Base-by-base conservation (phyloP, 2,113 vertebrate species). In the Percopsis transmontana region DNA sequence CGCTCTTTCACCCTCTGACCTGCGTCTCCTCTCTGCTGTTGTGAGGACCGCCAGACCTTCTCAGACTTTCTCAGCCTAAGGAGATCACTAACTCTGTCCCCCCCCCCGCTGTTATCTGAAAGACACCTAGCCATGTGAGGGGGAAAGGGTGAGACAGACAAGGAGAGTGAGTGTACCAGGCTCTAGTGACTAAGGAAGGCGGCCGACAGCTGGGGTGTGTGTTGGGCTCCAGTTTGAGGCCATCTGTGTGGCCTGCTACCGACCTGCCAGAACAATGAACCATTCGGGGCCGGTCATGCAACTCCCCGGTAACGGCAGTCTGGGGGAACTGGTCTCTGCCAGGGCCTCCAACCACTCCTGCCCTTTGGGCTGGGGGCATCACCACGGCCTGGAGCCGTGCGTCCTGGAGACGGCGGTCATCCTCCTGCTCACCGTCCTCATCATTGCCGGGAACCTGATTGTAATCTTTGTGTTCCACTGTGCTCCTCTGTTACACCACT, bases 391-490 rank as follows among this genome's bases (percentile, higher is more conserved):
- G 71, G 96, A 96, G 67, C 88, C 96, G 68, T 99, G 97, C 79
- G 90, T 98, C 75, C 88, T 99, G 80, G 97, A 99, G 93, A 98
- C 96, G 1, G 90, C 92, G 0, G 89, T 99, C 52, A 98, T 99
- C 55, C 94, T 98, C 64, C 89, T 99, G 77, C 86, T 99, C 79
- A 99, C 97, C 0, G 96, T 95, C 57, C 91, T 99, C n/a, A 99
- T 99, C 76, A 98, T 99, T 70, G 92, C 92, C 38, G 97, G 97
- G 48, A 99, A 99, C 85, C 87, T 99, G 77, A 99, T 95, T 0
- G 97, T 99, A 74, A 97, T 99, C 76, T 96, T 98, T 76, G 97
- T 99, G 72, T 99, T 99, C 84, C 97, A 99, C 79, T 99, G 97
- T 69, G 96, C 96, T 60, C 97, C 97, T 0, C 90, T 99, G 23